A percentile compares a stretch with the other conserved stretches of the same genome.
Evolutionary conservation across 2,888 invertebrate species (phyloP).

Genomic region (Caenorhabditis sinica): DNA sequence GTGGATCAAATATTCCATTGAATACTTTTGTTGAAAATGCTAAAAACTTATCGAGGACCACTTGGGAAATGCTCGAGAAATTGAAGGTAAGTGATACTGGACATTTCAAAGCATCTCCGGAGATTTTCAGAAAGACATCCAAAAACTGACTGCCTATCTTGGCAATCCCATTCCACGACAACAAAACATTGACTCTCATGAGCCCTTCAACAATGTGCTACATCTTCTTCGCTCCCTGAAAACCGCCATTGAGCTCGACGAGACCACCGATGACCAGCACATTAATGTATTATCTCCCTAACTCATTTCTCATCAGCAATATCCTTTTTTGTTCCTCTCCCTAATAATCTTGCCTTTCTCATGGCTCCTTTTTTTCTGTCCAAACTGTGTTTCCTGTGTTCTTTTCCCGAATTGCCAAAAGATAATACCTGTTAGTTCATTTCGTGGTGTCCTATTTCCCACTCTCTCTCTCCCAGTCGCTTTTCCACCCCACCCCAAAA

Average conservation of each 20-base stretch:
- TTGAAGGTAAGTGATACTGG: slow-evolving; percentile 46
- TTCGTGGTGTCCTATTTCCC: slow-evolving; percentile 11
- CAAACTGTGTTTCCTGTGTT: slow-evolving; percentile 42
- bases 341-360: slow-evolving; percentile 25
- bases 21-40: slow-evolving; percentile 59
- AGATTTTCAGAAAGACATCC: slow-evolving; percentile 51
- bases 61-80: slow-evolving; percentile 37
- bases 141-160: slow-evolving; percentile 51
- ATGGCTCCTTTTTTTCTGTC: not conserved
- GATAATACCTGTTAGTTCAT: slow-evolving; percentile 15
- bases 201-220: slow-evolving; percentile 42
- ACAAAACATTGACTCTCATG: slow-evolving; percentile 24
- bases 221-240: slow-evolving; percentile 53
- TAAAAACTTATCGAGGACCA: slow-evolving; percentile 10
- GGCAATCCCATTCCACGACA: slow-evolving; percentile 55
- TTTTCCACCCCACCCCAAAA: not conserved
- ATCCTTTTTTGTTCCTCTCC: slow-evolving; percentile 4
- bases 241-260: slow-evolving; percentile 44
- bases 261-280: slow-evolving; percentile 49
- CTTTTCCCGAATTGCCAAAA: slow-evolving; percentile 35
- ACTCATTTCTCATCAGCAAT: slow-evolving; percentile 17
- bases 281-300: slow-evolving; percentile 61
- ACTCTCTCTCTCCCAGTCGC: slow-evolving; percentile 40
- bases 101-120: no score
- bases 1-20: slow-evolving; percentile 57